These are phyloP conservation scores for Drosophila glabriapex DNA, from an alignment of 2,888 invertebrate species.

Conservation along the genomic window DNA sequence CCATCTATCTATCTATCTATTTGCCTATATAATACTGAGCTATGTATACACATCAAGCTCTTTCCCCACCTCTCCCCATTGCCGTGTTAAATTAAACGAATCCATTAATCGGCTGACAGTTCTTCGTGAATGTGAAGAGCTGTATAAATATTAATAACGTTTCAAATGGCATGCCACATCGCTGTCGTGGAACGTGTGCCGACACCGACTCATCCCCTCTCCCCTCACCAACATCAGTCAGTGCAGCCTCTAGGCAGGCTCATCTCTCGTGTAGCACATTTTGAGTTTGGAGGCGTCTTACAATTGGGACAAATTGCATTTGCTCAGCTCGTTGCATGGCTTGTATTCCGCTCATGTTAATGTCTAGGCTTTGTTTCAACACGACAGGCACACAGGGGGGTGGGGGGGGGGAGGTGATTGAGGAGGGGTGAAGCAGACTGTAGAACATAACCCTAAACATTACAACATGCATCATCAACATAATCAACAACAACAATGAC, in stretches of 20 bases:
- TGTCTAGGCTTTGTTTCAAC: conserved; percentile 49
- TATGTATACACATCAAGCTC: no score
- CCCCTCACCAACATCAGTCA: not conserved
- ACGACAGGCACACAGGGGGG: not conserved
- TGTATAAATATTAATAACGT: conserved; percentile 76
- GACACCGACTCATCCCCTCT: not conserved
- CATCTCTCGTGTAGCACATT: conserved; percentile 2
- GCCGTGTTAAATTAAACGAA: conserved; percentile 29
- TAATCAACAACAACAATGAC: conserved; percentile 65
- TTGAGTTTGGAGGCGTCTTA: conserved; percentile 36
- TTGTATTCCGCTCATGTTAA: conserved; percentile 48
- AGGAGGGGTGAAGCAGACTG: not conserved
- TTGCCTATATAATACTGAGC: not conserved
- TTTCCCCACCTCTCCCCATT: not conserved
- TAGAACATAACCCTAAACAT: conserved; percentile 74
- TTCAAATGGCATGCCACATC: conserved; percentile 63
- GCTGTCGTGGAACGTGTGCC: conserved; percentile 20
- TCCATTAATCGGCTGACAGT: conserved; percentile 46
- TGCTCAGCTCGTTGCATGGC: conserved; percentile 63
- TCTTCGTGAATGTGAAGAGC: conserved; percentile 55
- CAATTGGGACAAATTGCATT: conserved; percentile 84
- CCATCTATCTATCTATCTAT: not conserved
- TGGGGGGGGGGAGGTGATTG: not conserved
- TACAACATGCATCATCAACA: conserved; percentile 80
- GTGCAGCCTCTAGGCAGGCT: not conserved